Base-by-base conservation (phyloP, 2,113 vertebrate genomes). In the Puntigrus tetrazona region DNA sequence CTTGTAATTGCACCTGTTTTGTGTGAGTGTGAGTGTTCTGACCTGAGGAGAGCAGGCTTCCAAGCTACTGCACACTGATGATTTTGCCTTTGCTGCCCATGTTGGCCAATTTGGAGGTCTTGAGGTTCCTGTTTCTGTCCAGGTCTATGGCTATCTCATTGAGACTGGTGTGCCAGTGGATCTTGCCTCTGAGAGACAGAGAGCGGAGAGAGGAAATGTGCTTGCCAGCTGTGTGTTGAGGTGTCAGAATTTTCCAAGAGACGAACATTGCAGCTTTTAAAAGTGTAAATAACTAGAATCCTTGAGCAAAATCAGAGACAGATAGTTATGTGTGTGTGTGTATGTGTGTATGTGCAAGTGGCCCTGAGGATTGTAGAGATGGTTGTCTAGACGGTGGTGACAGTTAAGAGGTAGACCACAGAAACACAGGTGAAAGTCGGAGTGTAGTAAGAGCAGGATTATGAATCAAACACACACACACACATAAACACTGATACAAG, bases 81-180 rank as follows among this genome's bases (percentile, higher is more conserved):
- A 99, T 98, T 89, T 99, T 98, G 84, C 98, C 98, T 89, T 99
- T 99, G 93, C 98, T 99, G 82, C 98, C 98, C 98, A 99, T 99
- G 92, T 97, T 98, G 93, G 97, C 98, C 83, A 99, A 92, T 91
- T 99, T 99, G 0, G 98, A 99, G 29, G 97, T 99, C 95, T 99
- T 99, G 89, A 99, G 94, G 98, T 99, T 86, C 98, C 98, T 0
- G 98, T 99, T 92, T 99, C 98, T 0, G 98, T 99, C n/a, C 55
- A 99, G 94, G 93, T 99, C 98, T 20, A 99, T 98, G 0, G 98
- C 98, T 13, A 99, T 99, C 92, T 99, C 98, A 7, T 96, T 99
- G 88, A 99, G 94, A 88, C 98, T 99, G 81, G n/a, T 98, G 94
- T 0, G 98, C 98, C 1, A 98, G 84, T 99, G 98, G 90, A 99